phyloP scores from a whole-genome alignment of 2,888 invertebrate genomes.

The Phoronis australis region DNA sequence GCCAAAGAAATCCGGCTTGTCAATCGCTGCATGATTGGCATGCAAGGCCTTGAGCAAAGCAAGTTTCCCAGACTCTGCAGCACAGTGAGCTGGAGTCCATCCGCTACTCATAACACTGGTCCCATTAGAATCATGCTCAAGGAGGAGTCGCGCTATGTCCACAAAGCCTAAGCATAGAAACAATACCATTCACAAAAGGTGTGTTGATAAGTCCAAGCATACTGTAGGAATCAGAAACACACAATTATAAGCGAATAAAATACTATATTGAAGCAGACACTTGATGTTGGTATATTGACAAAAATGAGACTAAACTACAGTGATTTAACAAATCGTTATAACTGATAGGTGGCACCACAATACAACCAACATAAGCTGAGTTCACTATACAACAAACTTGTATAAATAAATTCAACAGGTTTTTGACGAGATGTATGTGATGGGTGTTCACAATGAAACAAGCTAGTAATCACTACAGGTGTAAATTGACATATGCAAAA shows the following conservation, averaged over 20 bases:
- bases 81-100: constrained; percentile 48
- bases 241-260: neutral
- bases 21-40: constrained; percentile 29
- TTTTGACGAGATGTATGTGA: no score
- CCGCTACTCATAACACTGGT: constrained; percentile 25
- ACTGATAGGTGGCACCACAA: no score
- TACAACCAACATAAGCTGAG: no score
- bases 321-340: no score
- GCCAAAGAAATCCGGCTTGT: constrained; percentile 36
- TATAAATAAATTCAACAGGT: no score
- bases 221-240: neutral
- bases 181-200: neutral
- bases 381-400: no score
- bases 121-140: constrained; percentile 41
- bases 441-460: no score
- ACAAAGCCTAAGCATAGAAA: constrained; percentile 31
- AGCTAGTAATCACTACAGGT: no score
- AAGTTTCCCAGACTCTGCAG: constrained; percentile 42
- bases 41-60: constrained; percentile 34
- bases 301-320: neutral
- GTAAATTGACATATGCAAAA: no score
- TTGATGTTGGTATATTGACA: no score
- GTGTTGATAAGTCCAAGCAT: neutral
- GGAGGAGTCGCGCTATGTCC: constrained; percentile 38
- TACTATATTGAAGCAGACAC: neutral